A percentile compares a stretch with the other conserved stretches of the same genome.
Evolutionary conservation across 1,140 invertebrate species (phyloP).

Genomic region (Hormaphis cornu): DNA sequence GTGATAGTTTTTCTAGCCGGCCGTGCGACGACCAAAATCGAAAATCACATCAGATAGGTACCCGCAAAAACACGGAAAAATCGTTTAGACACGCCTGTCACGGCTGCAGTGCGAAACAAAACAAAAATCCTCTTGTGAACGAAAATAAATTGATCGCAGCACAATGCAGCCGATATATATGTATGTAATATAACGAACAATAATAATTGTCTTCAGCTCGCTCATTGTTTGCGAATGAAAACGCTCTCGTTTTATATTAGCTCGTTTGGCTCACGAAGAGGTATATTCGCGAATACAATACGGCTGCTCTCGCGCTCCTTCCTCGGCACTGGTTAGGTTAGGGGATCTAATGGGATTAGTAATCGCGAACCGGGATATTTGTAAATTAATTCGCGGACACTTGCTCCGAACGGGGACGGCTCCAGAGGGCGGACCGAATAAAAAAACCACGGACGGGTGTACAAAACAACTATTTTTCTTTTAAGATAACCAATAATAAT

Average conservation of each 20-base stretch:
- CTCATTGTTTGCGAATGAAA: not conserved
- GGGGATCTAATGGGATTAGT: slow-evolving; percentile 19
- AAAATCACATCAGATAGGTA: too few species aligned
- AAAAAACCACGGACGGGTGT: too few species aligned
- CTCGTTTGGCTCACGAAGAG: slow-evolving; percentile 16
- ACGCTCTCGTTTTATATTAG: slow-evolving; percentile 21
- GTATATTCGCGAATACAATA: not conserved
- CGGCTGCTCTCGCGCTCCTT: slow-evolving; percentile 4
- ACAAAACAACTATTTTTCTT: too few species aligned
- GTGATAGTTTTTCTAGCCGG: too few species aligned
- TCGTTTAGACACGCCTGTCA: too few species aligned
- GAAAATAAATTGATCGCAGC: not conserved
- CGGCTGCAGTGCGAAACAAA: too few species aligned
- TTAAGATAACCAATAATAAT: too few species aligned
- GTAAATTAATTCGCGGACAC: slow-evolving; percentile 19
- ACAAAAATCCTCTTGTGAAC: not conserved
- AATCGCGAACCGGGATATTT: slow-evolving; percentile 13
- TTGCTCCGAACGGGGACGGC: not conserved
- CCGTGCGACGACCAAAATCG: too few species aligned
- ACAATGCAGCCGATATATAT: not conserved
- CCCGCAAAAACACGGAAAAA: too few species aligned
- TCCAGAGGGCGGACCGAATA: too few species aligned
- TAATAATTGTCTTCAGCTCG: slow-evolving; percentile 12
- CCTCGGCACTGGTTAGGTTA: too few species aligned
- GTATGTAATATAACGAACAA: not conserved